These are phyloP conservation scores for Notarius quadriscutis DNA, from an alignment of 2,113 vertebrate species.

Conservation along the genomic window DNA sequence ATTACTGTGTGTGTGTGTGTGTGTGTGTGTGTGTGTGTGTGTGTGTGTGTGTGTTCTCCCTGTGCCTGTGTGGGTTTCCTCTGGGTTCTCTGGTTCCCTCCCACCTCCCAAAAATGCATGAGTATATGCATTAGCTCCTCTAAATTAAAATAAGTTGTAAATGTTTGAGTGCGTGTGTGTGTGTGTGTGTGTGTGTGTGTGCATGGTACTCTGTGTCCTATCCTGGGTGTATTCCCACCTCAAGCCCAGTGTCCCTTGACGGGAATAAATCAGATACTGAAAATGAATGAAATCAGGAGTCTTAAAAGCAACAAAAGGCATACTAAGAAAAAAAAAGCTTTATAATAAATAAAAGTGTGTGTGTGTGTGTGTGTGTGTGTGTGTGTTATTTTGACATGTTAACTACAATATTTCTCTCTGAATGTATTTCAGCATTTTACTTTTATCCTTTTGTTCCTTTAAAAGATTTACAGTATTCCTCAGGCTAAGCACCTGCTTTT, in stretches of 20 bases:
- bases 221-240: not conserved
- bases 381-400: not conserved
- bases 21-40: not conserved
- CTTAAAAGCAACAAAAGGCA: not conserved
- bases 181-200: not conserved
- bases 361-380: not conserved
- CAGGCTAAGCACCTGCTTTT: constrained; percentile 18
- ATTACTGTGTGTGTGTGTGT: no score
- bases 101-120: not conserved
- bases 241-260: not conserved
- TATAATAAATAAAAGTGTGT: not conserved
- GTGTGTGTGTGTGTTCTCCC: not conserved
- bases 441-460: not conserved
- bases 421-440: not conserved
- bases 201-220: not conserved
- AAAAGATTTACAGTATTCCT: not conserved
- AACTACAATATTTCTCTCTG: not conserved
- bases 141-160: not conserved
- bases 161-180: no score
- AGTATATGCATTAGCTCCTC: no score
- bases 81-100: not conserved
- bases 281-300: not conserved
- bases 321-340: not conserved
- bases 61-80: not conserved
- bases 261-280: not conserved